A percentile compares a stretch with the other conserved stretches of the same genome.
phyloP scores from a whole-genome alignment of 2,888 invertebrate genomes.

The Tachystola acroxantha region DNA sequence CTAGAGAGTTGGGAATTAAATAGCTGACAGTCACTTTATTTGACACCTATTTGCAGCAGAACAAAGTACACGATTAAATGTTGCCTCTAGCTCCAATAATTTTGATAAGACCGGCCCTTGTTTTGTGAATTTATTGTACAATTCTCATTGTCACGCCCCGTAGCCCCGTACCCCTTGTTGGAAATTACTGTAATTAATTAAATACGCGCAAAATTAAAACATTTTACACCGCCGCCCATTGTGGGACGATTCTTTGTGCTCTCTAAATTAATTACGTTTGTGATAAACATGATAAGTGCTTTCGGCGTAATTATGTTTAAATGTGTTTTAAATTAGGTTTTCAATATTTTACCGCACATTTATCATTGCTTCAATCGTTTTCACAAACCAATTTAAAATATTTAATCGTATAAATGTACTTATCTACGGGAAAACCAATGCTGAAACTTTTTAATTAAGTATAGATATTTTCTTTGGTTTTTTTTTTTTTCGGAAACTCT shows the following conservation, averaged over 20 bases:
- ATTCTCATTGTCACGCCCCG: conserved; percentile 2
- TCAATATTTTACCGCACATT: not conserved
- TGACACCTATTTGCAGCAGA: too few relatives aligned
- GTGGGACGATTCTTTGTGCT: not conserved
- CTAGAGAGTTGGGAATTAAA: too few relatives aligned
- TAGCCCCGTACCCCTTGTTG: not conserved
- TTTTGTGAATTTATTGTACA: conserved; percentile 4
- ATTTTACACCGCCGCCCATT: not conserved
- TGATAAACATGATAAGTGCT: not conserved
- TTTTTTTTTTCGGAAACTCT: too few relatives aligned
- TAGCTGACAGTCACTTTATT: too few relatives aligned
- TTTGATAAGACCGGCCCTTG: conserved; percentile 6
- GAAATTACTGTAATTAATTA: conserved; percentile 2
- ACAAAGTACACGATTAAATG: not conserved
- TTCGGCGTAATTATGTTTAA: too few relatives aligned
- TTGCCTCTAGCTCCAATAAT: conserved; percentile 1
- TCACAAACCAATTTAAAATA: too few relatives aligned
- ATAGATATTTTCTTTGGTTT: too few relatives aligned
- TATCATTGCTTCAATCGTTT: too few relatives aligned
- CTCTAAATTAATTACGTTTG: not conserved
- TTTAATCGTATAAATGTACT: too few relatives aligned
- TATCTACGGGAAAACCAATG: too few relatives aligned
- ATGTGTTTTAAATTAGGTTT: not conserved
- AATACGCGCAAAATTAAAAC: not conserved
- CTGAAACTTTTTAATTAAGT: too few relatives aligned